Conservation (phyloP, 2,888 invertebrate species). For the Unio pictorum region DNA sequence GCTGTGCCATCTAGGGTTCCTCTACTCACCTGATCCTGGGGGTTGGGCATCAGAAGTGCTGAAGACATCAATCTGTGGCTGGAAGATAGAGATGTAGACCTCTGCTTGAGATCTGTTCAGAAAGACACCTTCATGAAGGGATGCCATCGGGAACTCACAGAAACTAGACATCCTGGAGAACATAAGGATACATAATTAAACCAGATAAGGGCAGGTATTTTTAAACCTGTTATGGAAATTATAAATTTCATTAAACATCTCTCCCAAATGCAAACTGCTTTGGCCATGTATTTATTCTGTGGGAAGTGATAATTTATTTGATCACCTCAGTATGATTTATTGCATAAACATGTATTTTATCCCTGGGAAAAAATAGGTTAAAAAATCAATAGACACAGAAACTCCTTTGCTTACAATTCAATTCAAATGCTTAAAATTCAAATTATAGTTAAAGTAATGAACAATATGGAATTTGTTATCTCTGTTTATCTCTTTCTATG, state of each 20-base stretch:
- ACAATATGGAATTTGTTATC: no score
- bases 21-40: no score
- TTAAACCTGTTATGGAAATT: no score
- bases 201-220: no score
- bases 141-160: conserved; percentile 61
- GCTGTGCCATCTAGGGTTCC: no score
- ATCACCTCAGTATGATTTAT: no score
- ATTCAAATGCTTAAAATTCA: neutral
- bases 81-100: conserved; percentile 57
- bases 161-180: conserved; percentile 55
- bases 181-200: neutral
- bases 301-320: no score
- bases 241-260: neutral
- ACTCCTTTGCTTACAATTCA: neutral
- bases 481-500: no score
- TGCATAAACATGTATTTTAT: no score
- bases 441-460: no score
- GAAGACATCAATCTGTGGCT: conserved; percentile 49
- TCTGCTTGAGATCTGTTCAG: conserved; percentile 59
- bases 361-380: no score
- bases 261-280: neutral
- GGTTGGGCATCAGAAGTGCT: conserved; percentile 14
- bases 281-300: neutral
- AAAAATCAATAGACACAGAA: no score
- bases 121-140: conserved; percentile 64